Conservation (phyloP, 1,140 invertebrate genomes). For the Tribolium madens region DNA sequence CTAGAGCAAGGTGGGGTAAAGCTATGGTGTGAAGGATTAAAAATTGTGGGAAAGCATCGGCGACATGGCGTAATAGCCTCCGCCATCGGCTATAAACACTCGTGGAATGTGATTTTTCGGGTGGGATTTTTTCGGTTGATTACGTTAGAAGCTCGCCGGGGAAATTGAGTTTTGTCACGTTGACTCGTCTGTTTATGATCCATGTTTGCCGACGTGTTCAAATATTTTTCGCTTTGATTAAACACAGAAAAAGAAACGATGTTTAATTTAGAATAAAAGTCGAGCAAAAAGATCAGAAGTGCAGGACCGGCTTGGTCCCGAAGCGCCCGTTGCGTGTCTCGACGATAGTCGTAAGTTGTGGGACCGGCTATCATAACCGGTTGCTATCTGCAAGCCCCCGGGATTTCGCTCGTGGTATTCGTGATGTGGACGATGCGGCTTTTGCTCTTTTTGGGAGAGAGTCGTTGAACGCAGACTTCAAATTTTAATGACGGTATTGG, state of each 20-base stretch:
- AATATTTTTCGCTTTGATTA: slow-evolving; percentile 55
- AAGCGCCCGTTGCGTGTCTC: slow-evolving; percentile 49
- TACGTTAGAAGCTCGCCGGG: slow-evolving; percentile 14
- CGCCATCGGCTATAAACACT: background rate
- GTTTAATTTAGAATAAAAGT: slow-evolving; percentile 20
- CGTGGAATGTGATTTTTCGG: slow-evolving; percentile 40
- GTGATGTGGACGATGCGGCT: slow-evolving; percentile 20
- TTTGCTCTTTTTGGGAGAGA: slow-evolving; percentile 34
- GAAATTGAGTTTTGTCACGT: slow-evolving; percentile 53
- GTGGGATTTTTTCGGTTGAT: slow-evolving; percentile 42
- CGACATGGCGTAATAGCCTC: slow-evolving; percentile 16
- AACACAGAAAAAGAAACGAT: slow-evolving; percentile 44
- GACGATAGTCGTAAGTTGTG: slow-evolving; percentile 46
- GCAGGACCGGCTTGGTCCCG: slow-evolving; percentile 47
- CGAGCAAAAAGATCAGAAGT: background rate
- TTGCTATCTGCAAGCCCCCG: slow-evolving; percentile 48
- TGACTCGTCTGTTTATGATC: slow-evolving; percentile 32
- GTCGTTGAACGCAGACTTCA: slow-evolving; percentile 51
- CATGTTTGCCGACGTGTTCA: slow-evolving; percentile 52
- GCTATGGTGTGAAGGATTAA: too few relatives aligned
- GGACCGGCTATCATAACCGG: slow-evolving; percentile 50
- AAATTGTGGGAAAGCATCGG: slow-evolving; percentile 1
- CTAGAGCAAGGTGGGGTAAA: too few relatives aligned
- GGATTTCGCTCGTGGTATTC: slow-evolving; percentile 42
- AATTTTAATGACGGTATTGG: slow-evolving; percentile 51